phyloP scores from a whole-genome alignment of 2,113 vertebrate species.

The Pyxicephalus adspersus region DNA sequence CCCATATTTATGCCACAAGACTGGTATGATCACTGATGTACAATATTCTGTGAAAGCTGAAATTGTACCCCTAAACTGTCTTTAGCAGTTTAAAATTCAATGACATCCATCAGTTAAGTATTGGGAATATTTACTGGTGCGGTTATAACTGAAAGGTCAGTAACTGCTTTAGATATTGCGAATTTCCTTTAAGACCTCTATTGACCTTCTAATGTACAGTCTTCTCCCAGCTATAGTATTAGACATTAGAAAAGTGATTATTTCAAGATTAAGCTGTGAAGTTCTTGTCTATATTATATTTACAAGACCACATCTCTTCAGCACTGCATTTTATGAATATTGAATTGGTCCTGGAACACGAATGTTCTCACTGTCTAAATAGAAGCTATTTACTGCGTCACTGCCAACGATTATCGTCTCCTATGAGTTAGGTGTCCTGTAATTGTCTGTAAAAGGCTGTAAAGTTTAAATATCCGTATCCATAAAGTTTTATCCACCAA shows the following conservation, averaged over 20 bases:
- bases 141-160: not conserved
- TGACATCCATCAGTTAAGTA: not conserved
- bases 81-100: not conserved
- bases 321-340: not conserved
- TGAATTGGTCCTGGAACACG: not conserved
- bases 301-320: not conserved
- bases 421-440: not conserved
- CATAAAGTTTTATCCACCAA: not conserved
- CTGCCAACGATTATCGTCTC: not conserved
- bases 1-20: no score
- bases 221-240: not conserved
- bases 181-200: not conserved
- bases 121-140: not conserved
- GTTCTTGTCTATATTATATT: not conserved
- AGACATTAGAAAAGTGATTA: not conserved
- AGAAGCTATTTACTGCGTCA: slow-evolving; percentile 3
- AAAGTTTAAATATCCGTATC: not conserved
- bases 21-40: no score
- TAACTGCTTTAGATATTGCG: slow-evolving; percentile 2
- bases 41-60: not conserved
- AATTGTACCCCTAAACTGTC: not conserved
- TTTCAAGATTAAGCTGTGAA: not conserved
- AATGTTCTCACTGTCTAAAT: not conserved
- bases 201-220: not conserved
- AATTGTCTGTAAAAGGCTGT: not conserved